phyloP scores from a whole-genome alignment of 2,888 invertebrate species.

The Brenthis daphne region DNA sequence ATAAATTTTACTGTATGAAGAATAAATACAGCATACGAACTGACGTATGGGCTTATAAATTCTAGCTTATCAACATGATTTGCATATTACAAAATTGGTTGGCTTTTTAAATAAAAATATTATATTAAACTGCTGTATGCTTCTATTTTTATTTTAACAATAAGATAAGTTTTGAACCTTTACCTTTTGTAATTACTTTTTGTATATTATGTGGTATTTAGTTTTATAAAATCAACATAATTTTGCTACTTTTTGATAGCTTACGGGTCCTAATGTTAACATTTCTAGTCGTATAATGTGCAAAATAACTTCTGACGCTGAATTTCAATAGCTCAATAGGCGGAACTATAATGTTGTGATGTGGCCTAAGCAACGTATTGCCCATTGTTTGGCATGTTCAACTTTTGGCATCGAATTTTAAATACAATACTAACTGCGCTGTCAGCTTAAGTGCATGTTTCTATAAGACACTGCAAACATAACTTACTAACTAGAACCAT shows the following conservation, averaged over 20 bases:
- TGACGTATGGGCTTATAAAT: not conserved
- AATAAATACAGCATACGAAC: not conserved
- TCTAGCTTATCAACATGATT: not conserved
- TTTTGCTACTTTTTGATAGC: not conserved
- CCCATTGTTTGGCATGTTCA: slow-evolving; percentile 79
- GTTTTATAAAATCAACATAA: no score
- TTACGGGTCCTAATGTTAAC: not conserved
- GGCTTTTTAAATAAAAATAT: not conserved
- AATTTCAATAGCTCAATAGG: slow-evolving; percentile 60
- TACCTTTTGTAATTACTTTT: no score
- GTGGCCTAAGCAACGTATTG: slow-evolving; percentile 66
- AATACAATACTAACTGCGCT: slow-evolving; percentile 58
- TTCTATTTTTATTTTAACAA: not conserved
- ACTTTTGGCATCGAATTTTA: slow-evolving; percentile 76
- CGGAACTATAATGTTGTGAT: slow-evolving; percentile 62
- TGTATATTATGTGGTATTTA: no score
- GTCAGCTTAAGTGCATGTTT: slow-evolving; percentile 71
- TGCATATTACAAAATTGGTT: not conserved
- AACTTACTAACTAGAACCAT: slow-evolving; percentile 52
- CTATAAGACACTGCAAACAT: slow-evolving; percentile 70
- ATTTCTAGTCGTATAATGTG: slow-evolving; percentile 26
- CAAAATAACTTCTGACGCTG: slow-evolving; percentile 68
- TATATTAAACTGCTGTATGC: not conserved
- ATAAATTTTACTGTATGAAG: not conserved
- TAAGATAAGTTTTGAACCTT: not conserved